A percentile compares a stretch with the other conserved stretches of the same genome.
These are phyloP conservation scores for Platycercus adscitus DNA, from an alignment of 2,113 vertebrate species.

Conservation along the genomic window DNA sequence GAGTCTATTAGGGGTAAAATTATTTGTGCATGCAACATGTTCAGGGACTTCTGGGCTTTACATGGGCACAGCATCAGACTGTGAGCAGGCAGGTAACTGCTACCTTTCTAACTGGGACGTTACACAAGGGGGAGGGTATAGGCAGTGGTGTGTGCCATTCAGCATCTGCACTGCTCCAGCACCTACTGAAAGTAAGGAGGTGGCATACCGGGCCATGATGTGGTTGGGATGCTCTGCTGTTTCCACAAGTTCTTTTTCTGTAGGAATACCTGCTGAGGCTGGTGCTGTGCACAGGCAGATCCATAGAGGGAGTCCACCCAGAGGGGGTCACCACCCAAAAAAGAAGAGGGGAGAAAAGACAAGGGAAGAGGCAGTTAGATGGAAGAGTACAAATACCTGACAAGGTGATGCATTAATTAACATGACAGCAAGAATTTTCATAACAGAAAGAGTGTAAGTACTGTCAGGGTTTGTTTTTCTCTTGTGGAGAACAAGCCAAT, in stretches of 20 bases:
- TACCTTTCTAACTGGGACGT: background rate
- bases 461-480: background rate
- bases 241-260: background rate
- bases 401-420: background rate
- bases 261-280: background rate
- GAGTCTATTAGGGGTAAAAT: background rate
- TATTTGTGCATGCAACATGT: fast-evolving
- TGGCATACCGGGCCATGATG: fast-evolving
- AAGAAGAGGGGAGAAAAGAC: background rate
- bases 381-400: background rate
- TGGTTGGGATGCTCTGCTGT: background rate
- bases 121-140: fast-evolving
- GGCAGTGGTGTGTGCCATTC: background rate
- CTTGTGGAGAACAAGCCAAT: background rate
- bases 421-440: background rate
- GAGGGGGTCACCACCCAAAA: background rate
- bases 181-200: background rate
- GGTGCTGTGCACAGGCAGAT: background rate
- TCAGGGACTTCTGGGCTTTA: background rate
- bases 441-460: background rate
- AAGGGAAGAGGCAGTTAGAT: background rate
- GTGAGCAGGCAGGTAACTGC: background rate
- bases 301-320: background rate
- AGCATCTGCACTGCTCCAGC: background rate
- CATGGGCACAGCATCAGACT: background rate